Conservation (phyloP, 2,113 vertebrate genomes). For the Propithecus coquereli region DNA sequence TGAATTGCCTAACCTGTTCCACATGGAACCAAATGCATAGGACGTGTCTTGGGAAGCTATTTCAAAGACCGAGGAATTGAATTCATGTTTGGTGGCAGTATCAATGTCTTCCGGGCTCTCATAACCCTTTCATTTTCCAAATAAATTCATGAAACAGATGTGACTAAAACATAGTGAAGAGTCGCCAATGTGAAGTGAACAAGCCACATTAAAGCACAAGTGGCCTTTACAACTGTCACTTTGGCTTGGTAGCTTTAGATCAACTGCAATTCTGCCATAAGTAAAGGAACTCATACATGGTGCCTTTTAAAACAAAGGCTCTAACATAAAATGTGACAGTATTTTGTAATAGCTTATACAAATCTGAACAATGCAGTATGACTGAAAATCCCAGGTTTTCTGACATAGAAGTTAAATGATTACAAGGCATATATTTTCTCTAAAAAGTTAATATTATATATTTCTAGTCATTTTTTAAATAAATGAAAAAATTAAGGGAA, state of each 20-base stretch:
- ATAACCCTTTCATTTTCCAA: constrained; percentile 21
- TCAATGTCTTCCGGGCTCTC: not conserved
- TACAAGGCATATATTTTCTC: not conserved
- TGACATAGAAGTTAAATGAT: not conserved
- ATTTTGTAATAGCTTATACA: not conserved
- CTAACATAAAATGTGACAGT: not conserved
- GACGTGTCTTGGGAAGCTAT: not conserved
- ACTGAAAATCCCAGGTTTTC: not conserved
- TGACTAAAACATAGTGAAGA: not conserved
- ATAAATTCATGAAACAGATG: constrained; percentile 43
- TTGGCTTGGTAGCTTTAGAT: not conserved
- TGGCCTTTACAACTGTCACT: not conserved
- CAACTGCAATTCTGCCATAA: not conserved
- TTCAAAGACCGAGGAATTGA: not conserved
- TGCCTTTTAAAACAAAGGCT: not conserved
- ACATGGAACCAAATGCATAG: not conserved
- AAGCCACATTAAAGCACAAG: not conserved
- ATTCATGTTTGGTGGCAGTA: not conserved
- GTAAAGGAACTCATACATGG: not conserved
- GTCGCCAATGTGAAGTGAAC: not conserved
- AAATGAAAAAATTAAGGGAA: not conserved
- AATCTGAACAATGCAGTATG: not conserved
- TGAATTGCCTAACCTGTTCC: not conserved
- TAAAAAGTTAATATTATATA: not conserved
- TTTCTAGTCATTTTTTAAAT: not conserved